Base-by-base conservation (phyloP, 2,113 vertebrate genomes). In the Alaudala cheleensis region DNA sequence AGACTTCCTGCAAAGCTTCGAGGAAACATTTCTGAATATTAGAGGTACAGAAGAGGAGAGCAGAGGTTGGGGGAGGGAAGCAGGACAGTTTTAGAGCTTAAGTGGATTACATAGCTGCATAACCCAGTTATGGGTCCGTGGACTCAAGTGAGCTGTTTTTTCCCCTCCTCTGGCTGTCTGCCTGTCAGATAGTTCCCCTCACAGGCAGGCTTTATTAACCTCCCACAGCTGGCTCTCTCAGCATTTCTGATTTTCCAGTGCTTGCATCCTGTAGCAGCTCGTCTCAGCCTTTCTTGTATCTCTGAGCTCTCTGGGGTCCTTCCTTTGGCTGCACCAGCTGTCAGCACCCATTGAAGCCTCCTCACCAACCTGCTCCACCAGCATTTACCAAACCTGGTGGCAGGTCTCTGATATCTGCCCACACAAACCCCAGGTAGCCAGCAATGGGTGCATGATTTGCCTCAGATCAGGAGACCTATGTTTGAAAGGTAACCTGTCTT, bases 51-150 rank as follows among this genome's bases (percentile, higher is more conserved):
- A 81, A 95, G 92, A 88, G 82, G 76, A 96, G 82, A 81, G 62
- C 29, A 65, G 91, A 90, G 88, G 91, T 5, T 91, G 95, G 93
- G 95, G 96, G 91, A 97, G 95, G 96, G 95, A 87, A 61, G 67
- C 79, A 88, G 81, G 86, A 88, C 95, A 94, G 57, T 94, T 95
- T 95, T 71, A 93, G 96, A 92, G 96, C 86, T 96, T 97, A 97
- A 97, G 95, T 96, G 94, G 98, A 98, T 98, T 97, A 97, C 72
- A 92, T 89, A 93, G 96, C 81, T 96, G 74, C 81, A 85, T 96
- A 97, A 96, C 93, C 95, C 88, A 97, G 94, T 97, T 97, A 97
- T 85, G 79, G 94, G 92, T 93, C 93, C 0, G 0, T 62, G 87
- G 94, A 94, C 90, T 91, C 9, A 8, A 96, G 86, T 71, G 94